phyloP scores from a whole-genome alignment of 2,113 vertebrate genomes.

The Leptocoma aspasia region DNA sequence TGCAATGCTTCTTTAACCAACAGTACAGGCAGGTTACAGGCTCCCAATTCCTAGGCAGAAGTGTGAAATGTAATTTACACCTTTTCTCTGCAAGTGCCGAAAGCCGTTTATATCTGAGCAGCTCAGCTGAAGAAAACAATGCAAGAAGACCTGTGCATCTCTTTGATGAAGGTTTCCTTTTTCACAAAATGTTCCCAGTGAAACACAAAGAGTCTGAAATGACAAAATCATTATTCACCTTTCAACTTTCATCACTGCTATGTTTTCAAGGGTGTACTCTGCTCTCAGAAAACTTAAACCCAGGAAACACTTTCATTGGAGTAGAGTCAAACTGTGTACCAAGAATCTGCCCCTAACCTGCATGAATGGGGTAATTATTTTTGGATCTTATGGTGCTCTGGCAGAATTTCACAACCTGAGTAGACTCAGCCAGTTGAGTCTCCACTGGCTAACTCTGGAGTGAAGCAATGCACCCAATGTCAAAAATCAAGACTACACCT shows the following conservation, averaged over 20 bases:
- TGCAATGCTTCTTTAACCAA: conserved; percentile 17
- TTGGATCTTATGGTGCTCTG: neutral
- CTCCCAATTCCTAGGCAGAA: neutral
- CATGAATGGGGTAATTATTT: neutral
- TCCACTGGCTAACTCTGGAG: neutral
- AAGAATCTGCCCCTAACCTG: neutral
- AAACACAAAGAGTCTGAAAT: neutral
- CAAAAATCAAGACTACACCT: neutral
- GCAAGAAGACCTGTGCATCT: neutral
- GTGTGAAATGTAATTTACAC: conserved; percentile 57
- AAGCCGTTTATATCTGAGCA: neutral
- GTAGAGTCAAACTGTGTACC: neutral
- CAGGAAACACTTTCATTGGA: neutral
- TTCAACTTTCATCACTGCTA: neutral
- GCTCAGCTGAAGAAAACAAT: neutral
- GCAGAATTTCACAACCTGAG: neutral
- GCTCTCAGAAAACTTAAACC: neutral
- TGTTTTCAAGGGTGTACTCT: neutral
- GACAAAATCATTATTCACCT: neutral
- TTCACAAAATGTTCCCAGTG: neutral
- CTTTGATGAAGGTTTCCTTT: neutral
- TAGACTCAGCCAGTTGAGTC: neutral
- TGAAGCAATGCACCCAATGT: neutral
- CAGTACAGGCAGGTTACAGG: neutral
- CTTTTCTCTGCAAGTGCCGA: neutral